Evolutionary conservation across 2,113 vertebrate species (phyloP).

Genomic region (Oreamnos americanus): DNA sequence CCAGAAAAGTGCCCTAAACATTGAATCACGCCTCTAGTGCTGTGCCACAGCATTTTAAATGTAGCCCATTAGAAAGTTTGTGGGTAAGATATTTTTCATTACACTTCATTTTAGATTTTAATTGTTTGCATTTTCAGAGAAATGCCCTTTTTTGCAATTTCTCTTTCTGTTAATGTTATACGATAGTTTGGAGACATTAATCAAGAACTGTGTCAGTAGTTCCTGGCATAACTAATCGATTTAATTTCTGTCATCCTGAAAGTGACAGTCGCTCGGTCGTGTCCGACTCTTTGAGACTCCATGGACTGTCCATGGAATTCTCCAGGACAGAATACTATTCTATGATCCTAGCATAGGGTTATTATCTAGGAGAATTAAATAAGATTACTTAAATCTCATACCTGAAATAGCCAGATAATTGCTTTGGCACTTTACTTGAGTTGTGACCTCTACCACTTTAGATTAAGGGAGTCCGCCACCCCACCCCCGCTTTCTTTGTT

Average conservation of each 20-base stretch:
- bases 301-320: background rate
- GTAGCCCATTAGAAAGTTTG: background rate
- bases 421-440: constrained; percentile 13
- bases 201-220: background rate
- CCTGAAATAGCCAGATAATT: constrained; percentile 18
- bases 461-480: background rate
- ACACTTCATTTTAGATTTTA: background rate
- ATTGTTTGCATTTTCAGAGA: background rate
- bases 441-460: background rate
- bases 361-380: constrained; percentile 18
- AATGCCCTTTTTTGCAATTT: background rate
- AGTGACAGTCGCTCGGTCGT: background rate
- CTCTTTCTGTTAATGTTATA: background rate
- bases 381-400: background rate
- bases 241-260: background rate
- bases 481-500: background rate
- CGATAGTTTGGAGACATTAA: background rate
- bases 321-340: background rate
- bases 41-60: constrained; percentile 10
- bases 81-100: background rate
- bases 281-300: background rate
- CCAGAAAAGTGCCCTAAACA: background rate
- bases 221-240: background rate
- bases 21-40: background rate
- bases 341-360: background rate